phyloP scores from a whole-genome alignment of 2,888 invertebrate genomes.

The Corythucha ciliata region DNA sequence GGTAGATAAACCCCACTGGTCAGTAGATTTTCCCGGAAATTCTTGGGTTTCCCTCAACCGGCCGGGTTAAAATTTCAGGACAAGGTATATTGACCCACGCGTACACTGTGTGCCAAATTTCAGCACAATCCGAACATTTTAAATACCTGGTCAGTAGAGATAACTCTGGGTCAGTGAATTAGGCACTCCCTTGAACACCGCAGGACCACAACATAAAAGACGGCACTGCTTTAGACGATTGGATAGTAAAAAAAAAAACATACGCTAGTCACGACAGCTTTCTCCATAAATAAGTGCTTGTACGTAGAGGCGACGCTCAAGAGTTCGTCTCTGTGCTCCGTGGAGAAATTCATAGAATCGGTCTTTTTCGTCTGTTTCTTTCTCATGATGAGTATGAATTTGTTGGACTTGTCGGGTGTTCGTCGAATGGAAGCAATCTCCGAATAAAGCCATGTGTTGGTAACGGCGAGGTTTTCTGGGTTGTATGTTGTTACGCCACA shows the following conservation, averaged over 20 bases:
- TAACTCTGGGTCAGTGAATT: no score
- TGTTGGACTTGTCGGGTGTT: constrained; percentile 44
- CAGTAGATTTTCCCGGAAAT: no score
- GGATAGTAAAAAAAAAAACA: neutral
- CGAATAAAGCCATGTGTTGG: constrained; percentile 84
- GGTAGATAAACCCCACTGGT: no score
- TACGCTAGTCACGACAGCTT: neutral
- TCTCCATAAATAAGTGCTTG: constrained; percentile 65
- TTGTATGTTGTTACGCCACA: constrained; percentile 95
- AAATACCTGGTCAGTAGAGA: no score
- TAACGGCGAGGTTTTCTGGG: constrained; percentile 77
- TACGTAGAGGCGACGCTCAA: constrained; percentile 82
- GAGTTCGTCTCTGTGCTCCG: constrained; percentile 86
- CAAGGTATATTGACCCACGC: no score
- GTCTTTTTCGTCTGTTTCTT: constrained; percentile 60
- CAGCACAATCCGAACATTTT: no score
- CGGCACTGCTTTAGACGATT: neutral
- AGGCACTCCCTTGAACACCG: no score
- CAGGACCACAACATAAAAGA: neutral
- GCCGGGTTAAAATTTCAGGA: no score
- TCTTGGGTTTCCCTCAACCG: no score
- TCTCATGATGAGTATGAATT: constrained; percentile 76
- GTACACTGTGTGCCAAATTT: no score
- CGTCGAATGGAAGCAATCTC: constrained; percentile 67
- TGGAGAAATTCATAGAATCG: constrained; percentile 92